phyloP scores from a whole-genome alignment of 2,888 invertebrate genomes.

The Portevinia maculata region DNA sequence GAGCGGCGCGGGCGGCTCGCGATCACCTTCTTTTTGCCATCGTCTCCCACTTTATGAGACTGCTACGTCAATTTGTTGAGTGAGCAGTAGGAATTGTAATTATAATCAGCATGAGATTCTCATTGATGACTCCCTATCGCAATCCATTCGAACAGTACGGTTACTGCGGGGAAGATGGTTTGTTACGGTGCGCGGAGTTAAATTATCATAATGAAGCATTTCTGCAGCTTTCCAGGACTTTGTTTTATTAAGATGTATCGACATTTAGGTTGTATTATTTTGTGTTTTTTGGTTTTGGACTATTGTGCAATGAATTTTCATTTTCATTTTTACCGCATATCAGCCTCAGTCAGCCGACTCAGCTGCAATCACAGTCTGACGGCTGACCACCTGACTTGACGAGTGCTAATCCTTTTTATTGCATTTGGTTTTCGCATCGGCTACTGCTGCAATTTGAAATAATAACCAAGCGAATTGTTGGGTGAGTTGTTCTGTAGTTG shows the following conservation, averaged over 20 bases:
- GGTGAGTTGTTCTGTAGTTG: constrained; percentile 3
- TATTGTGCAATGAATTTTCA: constrained; percentile 35
- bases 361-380: background rate
- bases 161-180: constrained; percentile 38
- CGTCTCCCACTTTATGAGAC: constrained; percentile 45
- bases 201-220: constrained; percentile 57
- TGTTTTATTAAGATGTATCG: constrained; percentile 63
- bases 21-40: constrained; percentile 56
- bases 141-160: background rate
- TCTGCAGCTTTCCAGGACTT: constrained; percentile 52
- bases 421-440: constrained; percentile 37
- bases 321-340: constrained; percentile 37
- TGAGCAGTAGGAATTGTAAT: constrained; percentile 63
- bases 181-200: constrained; percentile 54
- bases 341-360: background rate
- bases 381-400: constrained; percentile 17
- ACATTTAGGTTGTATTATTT: constrained; percentile 1
- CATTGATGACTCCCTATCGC: constrained; percentile 36
- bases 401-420: constrained; percentile 38
- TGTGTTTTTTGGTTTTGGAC: constrained; percentile 9
- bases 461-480: constrained; percentile 21
- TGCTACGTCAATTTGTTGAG: constrained; percentile 45
- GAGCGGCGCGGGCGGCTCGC: constrained; percentile 10
- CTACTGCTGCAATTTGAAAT: constrained; percentile 42
- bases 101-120: constrained; percentile 52